Base-by-base conservation (phyloP, 2,888 invertebrate species). In the Sinodicranocentrus sp. region DNA sequence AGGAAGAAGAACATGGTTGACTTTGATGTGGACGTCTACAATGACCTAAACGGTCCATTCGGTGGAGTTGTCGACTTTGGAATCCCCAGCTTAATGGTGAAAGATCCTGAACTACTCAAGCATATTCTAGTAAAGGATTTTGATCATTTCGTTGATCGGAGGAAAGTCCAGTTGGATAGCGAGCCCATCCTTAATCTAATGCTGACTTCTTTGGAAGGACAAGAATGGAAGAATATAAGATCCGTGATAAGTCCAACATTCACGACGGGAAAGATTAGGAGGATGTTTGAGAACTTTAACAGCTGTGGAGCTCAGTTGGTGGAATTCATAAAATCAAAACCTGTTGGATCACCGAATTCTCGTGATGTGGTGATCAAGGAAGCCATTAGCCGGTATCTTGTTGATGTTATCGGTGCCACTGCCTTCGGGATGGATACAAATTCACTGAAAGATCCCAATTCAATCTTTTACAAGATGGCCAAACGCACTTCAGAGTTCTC, bases 371-470 rank as follows among this genome's bases (percentile, higher is more conserved):
- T 86, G 0, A 76, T 87, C 5, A 84, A 84, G 28, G 88, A 88
- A 39, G 68, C 80, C 1, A 72, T 86, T 25, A 82, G 84, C 15
- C 82, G 89, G 15, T 89, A 85, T 70, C 85, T 88, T 3, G 89
- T 89, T 6, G 89, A 90, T 72, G 86, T 89, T 2, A 90, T 91
- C 3, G 89, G 90, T 0, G 90, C 90, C 0, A 89, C 91, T 1
- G 90, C 92, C 0, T 92, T 92, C 82, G 92, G 92, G 0, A 54
- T 84, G 78, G 76, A 84, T 13, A 84, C 86, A 0, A 75, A 77
- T 8, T 71, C 84, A 0, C 23, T 86, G 8, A 61, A 61, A 28
- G 84, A 89, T 23, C 65, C 67, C 0, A 90, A 91, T 26, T 86
- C 91, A 89, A 1, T 91, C 90, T 43, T 91, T 91, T 68, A 89